A percentile compares a stretch with the other conserved stretches of the same genome.
These are phyloP conservation scores for Eristalinus sepulchralis DNA, from an alignment of 2,888 invertebrate species.

Conservation along the genomic window DNA sequence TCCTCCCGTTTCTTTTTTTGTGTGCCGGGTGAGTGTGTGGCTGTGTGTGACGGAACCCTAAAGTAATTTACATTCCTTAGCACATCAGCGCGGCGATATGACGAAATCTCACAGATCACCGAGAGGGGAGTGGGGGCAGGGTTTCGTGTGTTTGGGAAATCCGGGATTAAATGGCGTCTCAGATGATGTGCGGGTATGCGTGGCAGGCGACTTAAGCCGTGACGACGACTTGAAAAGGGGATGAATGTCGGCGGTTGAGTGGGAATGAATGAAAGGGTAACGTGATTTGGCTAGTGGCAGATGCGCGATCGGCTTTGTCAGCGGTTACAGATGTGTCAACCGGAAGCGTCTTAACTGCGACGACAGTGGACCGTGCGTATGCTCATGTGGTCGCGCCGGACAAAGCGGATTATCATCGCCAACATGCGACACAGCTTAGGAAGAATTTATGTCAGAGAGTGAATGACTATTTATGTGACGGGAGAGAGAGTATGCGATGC, in stretches of 20 bases:
- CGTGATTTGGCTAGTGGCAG: neutral
- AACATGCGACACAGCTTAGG: neutral
- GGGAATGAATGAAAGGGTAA: neutral
- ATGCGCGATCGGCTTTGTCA: neutral
- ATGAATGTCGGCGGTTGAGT: neutral
- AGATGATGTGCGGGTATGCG: neutral
- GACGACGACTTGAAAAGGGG: neutral
- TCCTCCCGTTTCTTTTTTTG: neutral
- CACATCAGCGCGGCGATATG: slow-evolving; percentile 1
- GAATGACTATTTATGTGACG: neutral
- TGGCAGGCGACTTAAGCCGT: neutral
- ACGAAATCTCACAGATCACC: slow-evolving; percentile 27
- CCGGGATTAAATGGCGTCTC: neutral
- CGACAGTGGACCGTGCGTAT: neutral
- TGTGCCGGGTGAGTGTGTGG: neutral
- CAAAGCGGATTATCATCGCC: neutral
- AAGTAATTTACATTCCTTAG: slow-evolving; percentile 39
- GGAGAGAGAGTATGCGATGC: neutral
- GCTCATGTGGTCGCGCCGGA: neutral
- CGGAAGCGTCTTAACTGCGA: neutral
- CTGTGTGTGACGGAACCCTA: neutral
- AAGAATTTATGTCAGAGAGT: neutral
- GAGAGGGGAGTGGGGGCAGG: neutral
- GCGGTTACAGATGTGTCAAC: neutral
- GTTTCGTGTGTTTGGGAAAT: neutral